These are phyloP conservation scores for Notoglanidium macrostoma DNA, from an alignment of 2,797 vertebrate species.

Conservation along the genomic window DNA sequence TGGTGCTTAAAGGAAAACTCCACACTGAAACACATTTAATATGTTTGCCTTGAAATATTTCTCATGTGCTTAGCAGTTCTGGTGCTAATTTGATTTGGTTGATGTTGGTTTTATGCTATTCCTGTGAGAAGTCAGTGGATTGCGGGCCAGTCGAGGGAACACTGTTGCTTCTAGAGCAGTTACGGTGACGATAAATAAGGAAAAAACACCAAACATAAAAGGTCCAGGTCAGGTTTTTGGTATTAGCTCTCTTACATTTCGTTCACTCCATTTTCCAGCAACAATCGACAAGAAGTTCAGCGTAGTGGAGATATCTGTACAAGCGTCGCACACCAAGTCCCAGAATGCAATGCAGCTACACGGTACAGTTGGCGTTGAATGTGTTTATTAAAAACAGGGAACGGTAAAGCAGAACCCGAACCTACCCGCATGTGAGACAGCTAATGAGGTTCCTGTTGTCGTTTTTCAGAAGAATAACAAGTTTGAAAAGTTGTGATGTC, in stretches of 20 bases:
- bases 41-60: background rate
- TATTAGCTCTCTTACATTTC: background rate
- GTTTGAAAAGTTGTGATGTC: background rate
- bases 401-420: background rate
- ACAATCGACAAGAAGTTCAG: background rate
- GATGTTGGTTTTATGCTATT: background rate
- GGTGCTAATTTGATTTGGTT: background rate
- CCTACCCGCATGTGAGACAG: no score
- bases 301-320: background rate
- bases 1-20: background rate
- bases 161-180: background rate
- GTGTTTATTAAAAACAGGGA: no score
- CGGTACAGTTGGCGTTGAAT: background rate
- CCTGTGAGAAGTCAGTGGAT: background rate
- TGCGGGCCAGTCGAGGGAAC: no score
- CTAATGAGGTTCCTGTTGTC: background rate
- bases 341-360: background rate
- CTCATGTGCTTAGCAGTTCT: background rate
- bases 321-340: background rate
- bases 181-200: background rate
- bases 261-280: background rate
- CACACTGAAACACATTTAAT: background rate
- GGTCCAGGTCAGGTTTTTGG: background rate
- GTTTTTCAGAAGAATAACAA: background rate
- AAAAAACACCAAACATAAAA: background rate